Evolutionary conservation across 2,797 vertebrate genomes (phyloP).

Genomic region (Ambastaia sidthimunki): DNA sequence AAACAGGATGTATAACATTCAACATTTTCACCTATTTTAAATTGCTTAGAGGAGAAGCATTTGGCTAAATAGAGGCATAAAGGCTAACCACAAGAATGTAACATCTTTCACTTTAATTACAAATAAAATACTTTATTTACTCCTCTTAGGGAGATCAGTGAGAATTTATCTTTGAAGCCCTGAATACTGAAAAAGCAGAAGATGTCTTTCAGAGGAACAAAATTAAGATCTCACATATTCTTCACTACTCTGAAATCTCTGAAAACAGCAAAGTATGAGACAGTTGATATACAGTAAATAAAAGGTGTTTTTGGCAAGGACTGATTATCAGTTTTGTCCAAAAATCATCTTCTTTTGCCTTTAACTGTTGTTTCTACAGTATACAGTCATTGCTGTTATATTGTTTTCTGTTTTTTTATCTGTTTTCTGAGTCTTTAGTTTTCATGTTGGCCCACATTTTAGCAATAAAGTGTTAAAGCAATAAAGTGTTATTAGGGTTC

Average conservation of each 20-base stretch:
- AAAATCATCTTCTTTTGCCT: not conserved
- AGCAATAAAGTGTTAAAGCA: conserved; percentile 6
- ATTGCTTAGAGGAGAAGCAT: not conserved
- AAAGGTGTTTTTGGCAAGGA: too few relatives aligned
- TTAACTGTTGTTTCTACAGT: not conserved
- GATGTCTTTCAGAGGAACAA: not conserved
- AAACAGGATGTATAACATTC: conserved; percentile 19
- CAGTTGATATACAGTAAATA: not conserved
- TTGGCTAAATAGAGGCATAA: not conserved
- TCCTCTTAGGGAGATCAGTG: conserved; percentile 53
- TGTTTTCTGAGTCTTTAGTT: too few relatives aligned
- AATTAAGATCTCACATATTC: conserved; percentile 51
- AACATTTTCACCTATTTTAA: conserved; percentile 5
- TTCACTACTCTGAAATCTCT: conserved; percentile 27
- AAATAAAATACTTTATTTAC: not conserved
- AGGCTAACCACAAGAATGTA: not conserved
- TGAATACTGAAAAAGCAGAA: conserved; percentile 51
- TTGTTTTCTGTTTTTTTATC: too few relatives aligned
- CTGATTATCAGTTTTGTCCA: not conserved
- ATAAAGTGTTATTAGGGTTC: not conserved
- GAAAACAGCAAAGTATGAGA: conserved; percentile 3
- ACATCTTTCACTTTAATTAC: not conserved
- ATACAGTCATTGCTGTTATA: not conserved
- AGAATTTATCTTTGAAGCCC: conserved; percentile 58
- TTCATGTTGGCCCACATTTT: too few relatives aligned